These are phyloP conservation scores for Hiodon alosoides DNA, from an alignment of 2,113 vertebrate genomes.

Conservation along the genomic window DNA sequence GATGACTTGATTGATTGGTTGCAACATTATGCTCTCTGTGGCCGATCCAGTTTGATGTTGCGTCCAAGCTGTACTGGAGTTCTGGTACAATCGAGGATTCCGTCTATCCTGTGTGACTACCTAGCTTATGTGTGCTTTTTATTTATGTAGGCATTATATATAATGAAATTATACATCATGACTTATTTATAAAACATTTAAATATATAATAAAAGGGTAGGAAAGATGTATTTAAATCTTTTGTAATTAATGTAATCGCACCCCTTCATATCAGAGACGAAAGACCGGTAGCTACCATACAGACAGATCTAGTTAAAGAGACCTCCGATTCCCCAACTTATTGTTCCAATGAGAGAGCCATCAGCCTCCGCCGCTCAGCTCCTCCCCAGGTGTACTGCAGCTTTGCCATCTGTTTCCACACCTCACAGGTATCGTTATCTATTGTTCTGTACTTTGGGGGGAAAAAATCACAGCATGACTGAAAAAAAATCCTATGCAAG, in stretches of 20 bases:
- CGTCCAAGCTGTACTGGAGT: too few relatives aligned
- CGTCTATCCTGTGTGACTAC: too few relatives aligned
- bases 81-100: too few relatives aligned
- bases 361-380: not conserved
- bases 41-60: too few relatives aligned
- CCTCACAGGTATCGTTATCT: conserved; percentile 56
- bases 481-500: conserved; percentile 69
- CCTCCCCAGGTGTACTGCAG: conserved; percentile 40
- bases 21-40: too few relatives aligned
- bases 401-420: conserved; percentile 43
- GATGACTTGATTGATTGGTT: too few relatives aligned
- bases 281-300: not conserved
- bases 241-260: conserved; percentile 1
- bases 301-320: not conserved
- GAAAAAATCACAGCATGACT: conserved; percentile 61
- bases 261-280: not conserved
- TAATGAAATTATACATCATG: too few relatives aligned
- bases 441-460: conserved; percentile 61
- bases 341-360: not conserved
- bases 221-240: conserved; percentile 1
- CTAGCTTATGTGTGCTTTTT: too few relatives aligned
- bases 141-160: too few relatives aligned
- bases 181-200: too few relatives aligned
- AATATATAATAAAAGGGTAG: not conserved
- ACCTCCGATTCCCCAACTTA: not conserved